Base-by-base conservation (phyloP, 2,888 invertebrate genomes). In the Scaptomyza cyrtandrae region DNA sequence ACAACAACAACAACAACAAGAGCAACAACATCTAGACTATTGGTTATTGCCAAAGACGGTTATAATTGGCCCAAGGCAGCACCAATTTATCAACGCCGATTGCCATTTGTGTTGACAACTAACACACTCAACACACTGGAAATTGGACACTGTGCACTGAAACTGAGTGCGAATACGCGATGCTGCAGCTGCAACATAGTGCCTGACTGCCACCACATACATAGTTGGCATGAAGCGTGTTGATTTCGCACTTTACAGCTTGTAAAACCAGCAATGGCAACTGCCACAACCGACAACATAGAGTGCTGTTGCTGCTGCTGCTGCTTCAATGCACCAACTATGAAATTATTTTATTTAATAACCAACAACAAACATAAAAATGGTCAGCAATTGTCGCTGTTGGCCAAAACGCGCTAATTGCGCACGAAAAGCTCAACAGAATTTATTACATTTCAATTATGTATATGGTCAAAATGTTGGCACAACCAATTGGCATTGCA, bases 71-170 rank as follows among this genome's bases (percentile, higher is more conserved):
- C 89, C 87, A 86, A 80, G 81, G 89, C 87, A 83, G 74, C 88
- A 64, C 72, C 88, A 86, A 86, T 86, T 88, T 88, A 86, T 86
- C 85, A 86, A 88, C 89, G 75, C 65, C 81, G 86, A 72, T 84
- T 88, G 89, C 85, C 89, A 88, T 89, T 78, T 89, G 67, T 75
- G 89, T 75, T 88, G 90, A 86, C 90, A 89, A 90, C 79, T 87
- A 87, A 80, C 76, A 79, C 74, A 80, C 59, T 67, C 78, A 66
- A 64, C 71, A 35, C 39, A 74, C 53, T 76, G 80, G 56, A 75
- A 67, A 66, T 44, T 60, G 82, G 61, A 70, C 72, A 68, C 46
- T 80, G 62, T 59, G 53, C 50, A 14, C 68, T 61, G 60, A 58
- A 82, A 58, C 61, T 61, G 57, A 65, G 77, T 64, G 57, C 62